Percentiles rank a stretch among this genome's conserved stretches.
These are phyloP conservation scores for Furnarius figulus DNA, from an alignment of 2,113 vertebrate genomes.

Conservation along the genomic window DNA sequence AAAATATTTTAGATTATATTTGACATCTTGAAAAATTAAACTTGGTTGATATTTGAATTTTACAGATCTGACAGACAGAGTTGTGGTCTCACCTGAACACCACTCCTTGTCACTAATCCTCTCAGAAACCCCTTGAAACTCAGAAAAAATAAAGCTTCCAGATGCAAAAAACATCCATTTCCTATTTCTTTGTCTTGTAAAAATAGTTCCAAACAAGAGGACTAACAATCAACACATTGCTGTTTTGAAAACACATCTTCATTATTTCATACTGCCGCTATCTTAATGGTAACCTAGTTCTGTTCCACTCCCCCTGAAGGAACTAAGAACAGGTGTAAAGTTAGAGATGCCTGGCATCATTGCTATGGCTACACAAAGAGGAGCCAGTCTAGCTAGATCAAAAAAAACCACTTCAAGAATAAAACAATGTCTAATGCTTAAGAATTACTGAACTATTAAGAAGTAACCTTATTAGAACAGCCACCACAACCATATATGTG, in stretches of 20 bases:
- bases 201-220: neutral
- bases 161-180: neutral
- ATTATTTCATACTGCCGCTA: neutral
- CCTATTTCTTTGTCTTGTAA: neutral
- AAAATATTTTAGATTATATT: neutral
- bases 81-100: neutral
- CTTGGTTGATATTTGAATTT: neutral
- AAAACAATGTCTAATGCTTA: neutral
- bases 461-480: neutral
- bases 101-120: neutral
- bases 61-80: neutral
- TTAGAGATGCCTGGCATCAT: neutral
- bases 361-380: neutral
- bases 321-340: neutral
- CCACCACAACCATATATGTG: neutral
- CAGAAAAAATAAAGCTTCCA: neutral
- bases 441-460: neutral
- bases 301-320: neutral
- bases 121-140: neutral
- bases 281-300: neutral
- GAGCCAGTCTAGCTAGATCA: neutral
- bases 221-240: neutral
- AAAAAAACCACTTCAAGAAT: neutral
- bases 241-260: neutral
- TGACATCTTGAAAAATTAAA: neutral